Base-by-base conservation (phyloP, 2,797 vertebrate species). In the Labeo calbasu region DNA sequence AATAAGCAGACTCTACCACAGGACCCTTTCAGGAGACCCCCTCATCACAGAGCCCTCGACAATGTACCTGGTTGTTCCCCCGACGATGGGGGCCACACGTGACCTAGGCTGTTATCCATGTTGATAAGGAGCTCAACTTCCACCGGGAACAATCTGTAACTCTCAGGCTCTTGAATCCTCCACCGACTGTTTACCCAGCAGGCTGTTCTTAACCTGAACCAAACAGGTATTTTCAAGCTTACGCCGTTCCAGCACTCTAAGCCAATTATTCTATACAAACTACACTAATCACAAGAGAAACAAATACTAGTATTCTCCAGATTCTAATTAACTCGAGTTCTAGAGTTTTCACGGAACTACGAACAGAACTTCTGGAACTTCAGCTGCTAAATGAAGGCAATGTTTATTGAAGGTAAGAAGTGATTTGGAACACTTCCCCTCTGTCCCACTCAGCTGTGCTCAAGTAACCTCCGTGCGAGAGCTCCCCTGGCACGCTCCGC, bases 401-500 rank as follows among this genome's bases (percentile, higher is more conserved):
- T 40, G 48, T 66, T 70, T 84, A 77, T 46, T 85, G 15, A 80
- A 65, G 25, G 66, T 79, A 40, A 61, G n/a, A 82, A 55, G 72
- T 28, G 51, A 83, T 50, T 28, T 46, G 21, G 13, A 82, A 25
- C 19, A 53, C 55, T 78, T 82, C 32, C 77, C 32, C 65, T 84
- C n/a, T 82, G 63, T 36, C 76, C 72, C 57, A 69, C 57, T 81
- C 61, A 57, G 43, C 57, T 53, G 43, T 79, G 69, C 53, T 69
- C 77, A 78, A 78, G 77, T 78, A 77, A 72, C 53, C 55, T 59
- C 36, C 77, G n/a, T 15, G 23, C n/a, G 86, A 72, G 55, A 50
- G 50, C 61, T 84, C 32, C 72, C 77, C 53, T 65, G 48, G 25
- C 71, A 63, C n/a, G 15, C 25, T 71, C 19, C 14, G 25, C 65